These are phyloP conservation scores for Urocyon cinereoargenteus DNA, from an alignment of 2,797 vertebrate genomes.

Conservation along the genomic window DNA sequence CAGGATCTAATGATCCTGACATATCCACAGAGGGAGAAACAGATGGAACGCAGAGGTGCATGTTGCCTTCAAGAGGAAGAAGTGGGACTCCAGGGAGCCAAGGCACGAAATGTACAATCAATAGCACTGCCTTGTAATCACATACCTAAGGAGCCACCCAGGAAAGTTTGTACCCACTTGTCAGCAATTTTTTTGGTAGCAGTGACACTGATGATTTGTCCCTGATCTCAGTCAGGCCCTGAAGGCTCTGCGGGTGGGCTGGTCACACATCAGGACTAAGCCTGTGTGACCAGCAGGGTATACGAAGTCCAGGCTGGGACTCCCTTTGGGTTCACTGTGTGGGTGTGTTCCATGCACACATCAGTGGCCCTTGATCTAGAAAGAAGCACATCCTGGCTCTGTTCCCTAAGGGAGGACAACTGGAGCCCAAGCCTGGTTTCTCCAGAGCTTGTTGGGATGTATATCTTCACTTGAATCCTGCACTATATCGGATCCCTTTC, in stretches of 20 bases:
- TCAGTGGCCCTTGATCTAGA: neutral
- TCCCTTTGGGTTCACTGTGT: neutral
- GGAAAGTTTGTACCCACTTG: neutral
- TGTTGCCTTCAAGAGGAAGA: neutral
- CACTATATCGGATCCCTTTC: neutral
- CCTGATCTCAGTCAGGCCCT: too few species aligned
- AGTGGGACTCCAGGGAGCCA: neutral
- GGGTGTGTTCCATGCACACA: accelerated
- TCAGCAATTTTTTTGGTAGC: neutral
- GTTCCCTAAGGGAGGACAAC: neutral
- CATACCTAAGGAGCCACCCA: neutral
- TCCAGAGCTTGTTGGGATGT: neutral
- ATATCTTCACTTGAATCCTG: neutral
- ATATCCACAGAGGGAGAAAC: neutral
- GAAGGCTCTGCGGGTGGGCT: neutral
- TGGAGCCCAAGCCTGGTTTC: neutral
- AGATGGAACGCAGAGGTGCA: neutral
- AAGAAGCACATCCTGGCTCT: neutral
- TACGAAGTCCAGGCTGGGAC: neutral
- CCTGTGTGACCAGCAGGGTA: neutral
- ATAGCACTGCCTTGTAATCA: neutral
- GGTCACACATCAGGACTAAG: neutral
- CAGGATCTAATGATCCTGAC: neutral
- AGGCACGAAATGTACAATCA: neutral
- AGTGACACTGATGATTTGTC: neutral